Evolutionary conservation across 2,113 vertebrate genomes (phyloP).

Genomic region (Lophura nycthemera): DNA sequence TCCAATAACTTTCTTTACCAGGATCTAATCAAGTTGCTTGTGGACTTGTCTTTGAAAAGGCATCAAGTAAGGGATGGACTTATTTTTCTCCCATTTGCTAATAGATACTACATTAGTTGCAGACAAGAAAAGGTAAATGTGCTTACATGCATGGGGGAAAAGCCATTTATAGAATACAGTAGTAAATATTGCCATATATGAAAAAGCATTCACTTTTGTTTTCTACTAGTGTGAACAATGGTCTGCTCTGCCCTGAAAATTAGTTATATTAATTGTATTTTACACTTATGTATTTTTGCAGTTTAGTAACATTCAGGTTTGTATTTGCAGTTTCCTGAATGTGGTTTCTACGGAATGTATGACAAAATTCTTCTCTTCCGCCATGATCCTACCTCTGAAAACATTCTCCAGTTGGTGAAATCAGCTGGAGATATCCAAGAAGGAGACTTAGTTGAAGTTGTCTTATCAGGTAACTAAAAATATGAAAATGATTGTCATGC

Average conservation of each 20-base stretch:
- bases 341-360: constrained; percentile 91
- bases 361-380: constrained; percentile 93
- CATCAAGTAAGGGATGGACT: background rate
- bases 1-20: background rate
- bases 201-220: background rate
- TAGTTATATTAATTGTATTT: background rate
- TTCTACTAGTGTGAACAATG: background rate
- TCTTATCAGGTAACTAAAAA: constrained; percentile 85
- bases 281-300: background rate
- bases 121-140: background rate
- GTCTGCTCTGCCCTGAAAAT: background rate
- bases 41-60: background rate
- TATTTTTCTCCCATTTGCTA: background rate
- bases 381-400: constrained; percentile 88
- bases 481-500: too few relatives aligned
- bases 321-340: constrained; percentile 88
- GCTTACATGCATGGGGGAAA: background rate
- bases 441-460: constrained; percentile 90
- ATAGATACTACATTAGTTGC: background rate
- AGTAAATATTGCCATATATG: background rate
- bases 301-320: constrained; percentile 48
- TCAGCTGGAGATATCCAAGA: constrained; percentile 88
- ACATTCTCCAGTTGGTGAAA: constrained; percentile 90
- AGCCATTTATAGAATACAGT: background rate
- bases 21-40: background rate